Conservation (phyloP, 2,797 vertebrate genomes). For the Melanotaenia boesemani region DNA sequence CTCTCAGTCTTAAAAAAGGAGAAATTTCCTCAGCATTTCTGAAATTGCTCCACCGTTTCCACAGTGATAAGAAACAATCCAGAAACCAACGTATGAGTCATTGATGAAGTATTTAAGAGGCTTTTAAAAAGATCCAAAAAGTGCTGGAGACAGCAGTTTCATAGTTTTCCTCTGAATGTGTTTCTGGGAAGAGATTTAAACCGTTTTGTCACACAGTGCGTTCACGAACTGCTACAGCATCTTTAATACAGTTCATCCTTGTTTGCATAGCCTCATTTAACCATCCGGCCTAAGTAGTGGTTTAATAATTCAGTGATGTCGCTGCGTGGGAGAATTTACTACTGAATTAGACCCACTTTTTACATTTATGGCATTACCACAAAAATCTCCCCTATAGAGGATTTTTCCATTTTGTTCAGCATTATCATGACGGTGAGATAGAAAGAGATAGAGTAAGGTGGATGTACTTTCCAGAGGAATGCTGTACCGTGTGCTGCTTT, state of each 20-base stretch:
- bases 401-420: constrained; percentile 37
- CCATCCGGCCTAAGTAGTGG: constrained; percentile 49
- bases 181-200: constrained; percentile 48
- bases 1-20: no score
- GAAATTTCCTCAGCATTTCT: no score
- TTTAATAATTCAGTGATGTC: constrained; percentile 67
- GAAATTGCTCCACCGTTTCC: no score
- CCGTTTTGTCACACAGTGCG: constrained; percentile 49
- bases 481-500: constrained; percentile 32
- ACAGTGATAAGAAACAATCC: constrained; percentile 7
- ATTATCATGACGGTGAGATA: constrained; percentile 7
- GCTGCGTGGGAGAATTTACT: constrained; percentile 32
- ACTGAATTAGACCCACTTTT: constrained; percentile 20
- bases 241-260: constrained; percentile 54
- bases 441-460: constrained; percentile 11
- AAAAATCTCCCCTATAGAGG: constrained; percentile 29
- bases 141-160: constrained; percentile 52
- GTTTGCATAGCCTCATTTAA: constrained; percentile 67
- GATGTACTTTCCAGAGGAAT: constrained; percentile 15
- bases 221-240: constrained; percentile 46
- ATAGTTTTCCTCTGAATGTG: constrained; percentile 40
- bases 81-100: constrained; percentile 33
- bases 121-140: constrained; percentile 39
- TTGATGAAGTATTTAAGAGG: constrained; percentile 53
- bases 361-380: constrained; percentile 15